These are phyloP conservation scores for Campylomormyrus tamandua DNA, from an alignment of 2,113 vertebrate species.

Conservation along the genomic window DNA sequence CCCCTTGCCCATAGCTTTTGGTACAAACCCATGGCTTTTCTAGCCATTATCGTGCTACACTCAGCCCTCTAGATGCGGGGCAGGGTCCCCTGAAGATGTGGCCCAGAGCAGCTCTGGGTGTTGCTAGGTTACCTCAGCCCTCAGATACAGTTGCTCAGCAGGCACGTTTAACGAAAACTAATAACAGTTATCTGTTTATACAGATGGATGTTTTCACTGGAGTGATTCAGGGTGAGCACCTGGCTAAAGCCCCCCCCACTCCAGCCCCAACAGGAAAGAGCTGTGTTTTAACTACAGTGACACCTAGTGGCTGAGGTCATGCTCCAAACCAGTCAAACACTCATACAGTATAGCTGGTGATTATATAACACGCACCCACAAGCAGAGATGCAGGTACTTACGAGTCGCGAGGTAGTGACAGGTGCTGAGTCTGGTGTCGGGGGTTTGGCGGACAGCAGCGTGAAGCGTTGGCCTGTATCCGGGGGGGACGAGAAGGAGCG, in stretches of 20 bases:
- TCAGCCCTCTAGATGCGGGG: background rate
- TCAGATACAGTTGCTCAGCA: background rate
- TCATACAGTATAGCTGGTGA: background rate
- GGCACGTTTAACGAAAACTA: background rate
- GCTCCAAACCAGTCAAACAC: background rate
- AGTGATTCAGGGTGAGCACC: background rate
- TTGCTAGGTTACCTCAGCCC: background rate
- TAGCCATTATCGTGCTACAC: background rate
- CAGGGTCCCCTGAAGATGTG: background rate
- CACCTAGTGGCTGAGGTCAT: background rate
- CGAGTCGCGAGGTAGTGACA: conserved; percentile 57
- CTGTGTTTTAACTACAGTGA: background rate
- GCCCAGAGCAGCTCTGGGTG: background rate
- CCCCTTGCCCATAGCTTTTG: background rate
- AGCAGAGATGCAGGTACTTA: conserved; percentile 50
- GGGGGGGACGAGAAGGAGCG: conserved; percentile 74
- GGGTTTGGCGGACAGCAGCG: conserved; percentile 49
- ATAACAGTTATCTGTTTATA: background rate
- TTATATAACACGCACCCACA: background rate
- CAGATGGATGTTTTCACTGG: background rate
- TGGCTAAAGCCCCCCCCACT: background rate
- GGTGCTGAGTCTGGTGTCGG: conserved; percentile 41
- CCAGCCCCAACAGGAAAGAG: background rate
- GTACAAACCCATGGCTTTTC: background rate
- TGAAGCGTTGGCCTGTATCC: conserved; percentile 63